Conservation (phyloP, 2,797 vertebrate species). For the Acomys russatus region DNA sequence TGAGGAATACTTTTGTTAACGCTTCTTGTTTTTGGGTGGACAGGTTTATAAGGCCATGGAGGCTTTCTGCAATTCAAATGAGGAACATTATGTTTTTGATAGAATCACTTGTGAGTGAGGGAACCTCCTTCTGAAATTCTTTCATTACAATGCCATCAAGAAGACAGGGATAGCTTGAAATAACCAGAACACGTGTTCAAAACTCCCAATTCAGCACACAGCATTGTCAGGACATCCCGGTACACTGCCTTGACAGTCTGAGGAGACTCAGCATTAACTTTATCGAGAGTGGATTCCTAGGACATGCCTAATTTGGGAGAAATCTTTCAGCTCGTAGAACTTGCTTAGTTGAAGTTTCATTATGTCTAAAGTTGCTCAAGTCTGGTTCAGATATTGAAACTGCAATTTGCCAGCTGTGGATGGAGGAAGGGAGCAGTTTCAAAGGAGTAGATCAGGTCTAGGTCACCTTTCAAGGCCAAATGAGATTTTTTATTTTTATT, state of each 20-base stretch:
- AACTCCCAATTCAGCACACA: conserved; percentile 65
- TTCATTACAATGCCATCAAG: conserved; percentile 27
- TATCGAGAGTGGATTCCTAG: conserved; percentile 53
- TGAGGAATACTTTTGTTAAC: conserved; percentile 30
- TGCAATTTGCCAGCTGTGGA: conserved; percentile 76
- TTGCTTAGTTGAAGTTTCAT: conserved; percentile 80
- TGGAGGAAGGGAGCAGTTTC: conserved; percentile 22
- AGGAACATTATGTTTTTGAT: background rate
- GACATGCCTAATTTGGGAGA: conserved; percentile 71
- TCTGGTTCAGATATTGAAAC: conserved; percentile 70
- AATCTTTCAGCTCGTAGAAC: conserved; percentile 72
- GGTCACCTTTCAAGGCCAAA: conserved; percentile 54
- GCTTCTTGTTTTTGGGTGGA: background rate
- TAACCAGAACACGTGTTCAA: conserved; percentile 68
- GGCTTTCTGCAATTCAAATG: conserved; percentile 63
- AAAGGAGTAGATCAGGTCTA: conserved; percentile 40
- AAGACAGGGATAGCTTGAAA: conserved; percentile 66
- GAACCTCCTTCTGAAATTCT: conserved; percentile 39
- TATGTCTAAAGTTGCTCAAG: conserved; percentile 69
- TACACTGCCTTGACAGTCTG: conserved; percentile 5
- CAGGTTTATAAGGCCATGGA: conserved; percentile 55
- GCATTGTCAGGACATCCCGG: conserved; percentile 31
- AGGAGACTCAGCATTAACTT: conserved; percentile 39
- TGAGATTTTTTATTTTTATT: background rate
- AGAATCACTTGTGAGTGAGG: conserved; percentile 53